phyloP scores from a whole-genome alignment of 1,140 invertebrate genomes.

The Meloidogyne chitwoodi region DNA sequence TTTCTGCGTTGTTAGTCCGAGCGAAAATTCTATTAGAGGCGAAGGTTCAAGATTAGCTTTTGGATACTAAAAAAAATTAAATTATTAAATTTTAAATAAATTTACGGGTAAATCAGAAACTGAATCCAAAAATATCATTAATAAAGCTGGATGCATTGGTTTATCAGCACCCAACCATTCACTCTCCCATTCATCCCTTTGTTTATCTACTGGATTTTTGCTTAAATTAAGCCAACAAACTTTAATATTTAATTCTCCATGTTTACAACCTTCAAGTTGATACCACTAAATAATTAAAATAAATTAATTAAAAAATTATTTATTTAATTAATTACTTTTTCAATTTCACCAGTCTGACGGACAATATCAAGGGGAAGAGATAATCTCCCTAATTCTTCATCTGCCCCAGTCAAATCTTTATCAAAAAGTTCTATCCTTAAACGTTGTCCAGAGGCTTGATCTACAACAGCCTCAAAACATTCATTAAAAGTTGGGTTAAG shows the following conservation, averaged over 20 bases:
- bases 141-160: slow-evolving; percentile 52
- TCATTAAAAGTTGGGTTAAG: slow-evolving; percentile 59
- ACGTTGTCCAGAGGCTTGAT: slow-evolving; percentile 58
- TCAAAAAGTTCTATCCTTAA: slow-evolving; percentile 56
- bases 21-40: slow-evolving; percentile 52
- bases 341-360: slow-evolving; percentile 30
- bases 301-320: slow-evolving; percentile 2
- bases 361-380: slow-evolving; percentile 44
- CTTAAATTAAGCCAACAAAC: slow-evolving; percentile 51
- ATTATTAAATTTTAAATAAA: slow-evolving; percentile 5
- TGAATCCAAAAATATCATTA: slow-evolving; percentile 56
- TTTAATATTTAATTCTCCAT: slow-evolving; percentile 55
- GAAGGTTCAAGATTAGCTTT: slow-evolving; percentile 56
- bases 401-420: slow-evolving; percentile 50
- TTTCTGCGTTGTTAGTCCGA: slow-evolving; percentile 47
- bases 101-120: slow-evolving; percentile 49
- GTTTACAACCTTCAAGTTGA: slow-evolving; percentile 58
- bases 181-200: slow-evolving; percentile 25
- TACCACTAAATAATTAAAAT: slow-evolving; percentile 45
- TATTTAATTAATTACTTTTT: slow-evolving; percentile 35
- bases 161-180: slow-evolving; percentile 55
- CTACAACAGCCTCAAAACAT: slow-evolving; percentile 59
- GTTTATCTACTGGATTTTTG: slow-evolving; percentile 26
- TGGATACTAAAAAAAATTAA: slow-evolving; percentile 26
- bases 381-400: slow-evolving; percentile 56